Conservation (phyloP, 1,140 invertebrate species). For the Dolichoris vasculosae region DNA sequence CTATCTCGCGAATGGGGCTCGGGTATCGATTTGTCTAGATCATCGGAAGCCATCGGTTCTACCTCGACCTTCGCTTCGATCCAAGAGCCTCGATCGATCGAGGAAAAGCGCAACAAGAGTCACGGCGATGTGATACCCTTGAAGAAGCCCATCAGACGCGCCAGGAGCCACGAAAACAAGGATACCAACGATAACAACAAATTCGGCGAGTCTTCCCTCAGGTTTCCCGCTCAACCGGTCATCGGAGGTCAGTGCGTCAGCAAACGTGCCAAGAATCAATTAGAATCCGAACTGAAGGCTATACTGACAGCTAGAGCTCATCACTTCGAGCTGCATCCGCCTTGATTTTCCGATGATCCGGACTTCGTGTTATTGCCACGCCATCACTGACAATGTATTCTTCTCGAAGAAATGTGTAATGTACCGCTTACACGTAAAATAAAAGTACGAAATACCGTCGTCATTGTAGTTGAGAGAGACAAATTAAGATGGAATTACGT, state of each 20-base stretch:
- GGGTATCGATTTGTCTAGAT: conserved; percentile 67
- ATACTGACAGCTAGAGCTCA: conserved; percentile 73
- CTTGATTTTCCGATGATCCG: conserved; percentile 65
- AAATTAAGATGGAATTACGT: neutral
- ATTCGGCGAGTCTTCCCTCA: conserved; percentile 62
- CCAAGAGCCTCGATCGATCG: conserved; percentile 58
- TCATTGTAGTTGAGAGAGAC: conserved; percentile 2
- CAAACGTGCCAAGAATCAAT: conserved; percentile 56
- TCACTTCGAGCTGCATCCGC: conserved; percentile 72
- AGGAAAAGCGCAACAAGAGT: conserved; percentile 56
- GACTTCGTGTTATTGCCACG: neutral
- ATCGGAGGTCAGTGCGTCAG: conserved; percentile 61
- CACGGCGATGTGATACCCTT: conserved; percentile 59
- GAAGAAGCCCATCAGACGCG: conserved; percentile 67
- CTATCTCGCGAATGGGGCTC: conserved; percentile 72
- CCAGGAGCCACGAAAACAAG: conserved; percentile 71
- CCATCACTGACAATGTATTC: conserved; percentile 12
- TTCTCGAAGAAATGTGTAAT: conserved; percentile 38
- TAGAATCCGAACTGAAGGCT: conserved; percentile 72
- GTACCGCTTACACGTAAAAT: neutral
- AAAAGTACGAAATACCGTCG: neutral
- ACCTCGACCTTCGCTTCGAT: conserved; percentile 61
- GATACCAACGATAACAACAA: conserved; percentile 58
- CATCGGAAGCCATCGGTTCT: conserved; percentile 66
- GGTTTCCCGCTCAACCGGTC: conserved; percentile 67